These are phyloP conservation scores for Valencia hispanica DNA, from an alignment of 2,797 vertebrate genomes.

Conservation along the genomic window DNA sequence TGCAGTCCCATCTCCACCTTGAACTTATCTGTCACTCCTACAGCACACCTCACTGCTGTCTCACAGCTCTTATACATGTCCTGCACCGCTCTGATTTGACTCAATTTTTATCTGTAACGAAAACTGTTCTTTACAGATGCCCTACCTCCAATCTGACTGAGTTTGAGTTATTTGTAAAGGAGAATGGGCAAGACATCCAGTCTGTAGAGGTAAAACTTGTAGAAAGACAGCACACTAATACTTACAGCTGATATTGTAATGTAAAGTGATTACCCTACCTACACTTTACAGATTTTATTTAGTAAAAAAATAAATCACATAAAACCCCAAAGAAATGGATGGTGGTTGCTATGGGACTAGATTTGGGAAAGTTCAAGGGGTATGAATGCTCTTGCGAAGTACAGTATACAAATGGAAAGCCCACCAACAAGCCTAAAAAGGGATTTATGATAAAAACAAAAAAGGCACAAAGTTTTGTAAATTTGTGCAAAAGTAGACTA, in stretches of 20 bases:
- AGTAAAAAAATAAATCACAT: too few species aligned
- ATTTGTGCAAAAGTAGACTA: neutral
- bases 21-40: too few species aligned
- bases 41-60: too few species aligned
- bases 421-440: neutral
- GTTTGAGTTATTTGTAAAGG: neutral
- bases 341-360: neutral
- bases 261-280: neutral
- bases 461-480: neutral
- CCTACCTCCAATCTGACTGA: too few species aligned
- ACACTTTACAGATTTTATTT: too few species aligned
- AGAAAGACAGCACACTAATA: neutral
- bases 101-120: too few species aligned
- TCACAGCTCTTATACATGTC: too few species aligned
- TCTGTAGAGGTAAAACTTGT: neutral
- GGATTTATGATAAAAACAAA: neutral
- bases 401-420: neutral
- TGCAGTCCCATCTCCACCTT: too few species aligned
- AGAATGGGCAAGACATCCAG: neutral
- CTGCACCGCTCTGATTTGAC: too few species aligned
- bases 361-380: too few species aligned
- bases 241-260: neutral
- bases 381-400: neutral
- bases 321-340: neutral
- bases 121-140: too few species aligned